These are phyloP conservation scores for Gastrophryne carolinensis DNA, from an alignment of 2,797 vertebrate genomes.

Conservation along the genomic window DNA sequence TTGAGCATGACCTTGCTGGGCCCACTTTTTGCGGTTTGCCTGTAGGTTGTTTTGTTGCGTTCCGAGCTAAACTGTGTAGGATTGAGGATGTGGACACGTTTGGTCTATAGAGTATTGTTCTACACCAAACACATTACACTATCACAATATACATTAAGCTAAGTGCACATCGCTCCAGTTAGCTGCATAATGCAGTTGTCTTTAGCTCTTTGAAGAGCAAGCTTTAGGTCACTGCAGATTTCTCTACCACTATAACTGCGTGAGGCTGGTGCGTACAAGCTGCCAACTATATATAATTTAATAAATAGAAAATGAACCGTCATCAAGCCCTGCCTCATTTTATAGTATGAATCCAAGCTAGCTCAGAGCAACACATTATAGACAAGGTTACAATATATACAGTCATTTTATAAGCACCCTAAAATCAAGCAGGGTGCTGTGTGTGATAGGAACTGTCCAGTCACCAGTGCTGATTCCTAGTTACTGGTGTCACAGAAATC, in stretches of 20 bases:
- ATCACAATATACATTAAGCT: too few relatives aligned
- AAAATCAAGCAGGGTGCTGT: not conserved
- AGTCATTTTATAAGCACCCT: too few relatives aligned
- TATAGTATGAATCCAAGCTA: not conserved
- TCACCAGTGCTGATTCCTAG: constrained; percentile 28
- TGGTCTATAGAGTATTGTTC: too few relatives aligned
- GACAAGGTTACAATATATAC: not conserved
- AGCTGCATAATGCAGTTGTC: not conserved
- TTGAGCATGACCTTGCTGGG: too few relatives aligned
- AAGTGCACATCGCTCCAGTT: not conserved
- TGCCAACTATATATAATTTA: not conserved
- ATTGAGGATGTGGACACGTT: too few relatives aligned
- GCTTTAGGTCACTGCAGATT: constrained; percentile 35
- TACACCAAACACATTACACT: too few relatives aligned
- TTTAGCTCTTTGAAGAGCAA: not conserved
- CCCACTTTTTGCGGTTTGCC: too few relatives aligned
- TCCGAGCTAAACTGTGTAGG: too few relatives aligned
- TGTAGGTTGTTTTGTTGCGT: too few relatives aligned
- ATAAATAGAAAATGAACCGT: not conserved
- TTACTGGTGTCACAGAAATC: not conserved
- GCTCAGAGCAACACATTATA: not conserved
- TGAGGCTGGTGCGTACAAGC: not conserved
- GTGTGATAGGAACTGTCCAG: constrained; percentile 22
- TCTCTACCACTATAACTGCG: constrained; percentile 16
- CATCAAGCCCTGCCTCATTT: not conserved